A percentile compares a stretch with the other conserved stretches of the same genome.
phyloP scores from a whole-genome alignment of 2,888 invertebrate species.

The Antitype chi region DNA sequence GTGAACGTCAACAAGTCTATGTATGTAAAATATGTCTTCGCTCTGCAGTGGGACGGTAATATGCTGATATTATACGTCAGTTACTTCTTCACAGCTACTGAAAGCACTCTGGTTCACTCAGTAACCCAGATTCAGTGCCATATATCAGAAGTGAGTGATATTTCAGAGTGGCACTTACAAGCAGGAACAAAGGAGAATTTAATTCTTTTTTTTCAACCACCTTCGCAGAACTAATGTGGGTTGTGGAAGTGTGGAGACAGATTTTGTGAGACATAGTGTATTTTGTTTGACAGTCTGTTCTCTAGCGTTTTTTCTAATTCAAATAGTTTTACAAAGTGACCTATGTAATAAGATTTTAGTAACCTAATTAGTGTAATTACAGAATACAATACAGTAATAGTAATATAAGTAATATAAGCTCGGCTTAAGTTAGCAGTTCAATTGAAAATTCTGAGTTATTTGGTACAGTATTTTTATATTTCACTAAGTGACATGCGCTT shows the following conservation, averaged over 20 bases:
- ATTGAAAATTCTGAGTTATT: too few species aligned
- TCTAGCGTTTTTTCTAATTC: neutral
- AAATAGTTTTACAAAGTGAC: neutral
- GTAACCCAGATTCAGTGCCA: slow-evolving; percentile 28
- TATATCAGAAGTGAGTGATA: slow-evolving; percentile 43
- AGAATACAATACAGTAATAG: too few species aligned
- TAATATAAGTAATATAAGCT: too few species aligned
- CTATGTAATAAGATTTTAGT: neutral
- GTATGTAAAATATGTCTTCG: neutral
- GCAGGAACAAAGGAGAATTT: slow-evolving; percentile 63
- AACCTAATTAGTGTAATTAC: too few species aligned
- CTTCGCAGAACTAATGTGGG: slow-evolving; percentile 34
- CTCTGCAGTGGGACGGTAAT: neutral
- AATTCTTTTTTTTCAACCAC: slow-evolving; percentile 60
- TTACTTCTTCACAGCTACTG: neutral
- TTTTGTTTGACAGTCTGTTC: too few species aligned
- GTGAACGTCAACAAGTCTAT: too few species aligned
- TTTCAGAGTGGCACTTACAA: slow-evolving; percentile 57
- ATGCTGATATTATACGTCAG: neutral
- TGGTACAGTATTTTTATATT: too few species aligned
- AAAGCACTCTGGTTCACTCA: slow-evolving; percentile 29
- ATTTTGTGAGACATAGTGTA: neutral
- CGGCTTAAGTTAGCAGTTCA: too few species aligned
- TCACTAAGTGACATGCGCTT: too few species aligned
- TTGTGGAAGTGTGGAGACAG: slow-evolving; percentile 16